Percentiles rank a stretch among this genome's conserved stretches.
Evolutionary conservation across 2,113 vertebrate genomes (phyloP).

Genomic region (Paracanthobrama guichenoti): DNA sequence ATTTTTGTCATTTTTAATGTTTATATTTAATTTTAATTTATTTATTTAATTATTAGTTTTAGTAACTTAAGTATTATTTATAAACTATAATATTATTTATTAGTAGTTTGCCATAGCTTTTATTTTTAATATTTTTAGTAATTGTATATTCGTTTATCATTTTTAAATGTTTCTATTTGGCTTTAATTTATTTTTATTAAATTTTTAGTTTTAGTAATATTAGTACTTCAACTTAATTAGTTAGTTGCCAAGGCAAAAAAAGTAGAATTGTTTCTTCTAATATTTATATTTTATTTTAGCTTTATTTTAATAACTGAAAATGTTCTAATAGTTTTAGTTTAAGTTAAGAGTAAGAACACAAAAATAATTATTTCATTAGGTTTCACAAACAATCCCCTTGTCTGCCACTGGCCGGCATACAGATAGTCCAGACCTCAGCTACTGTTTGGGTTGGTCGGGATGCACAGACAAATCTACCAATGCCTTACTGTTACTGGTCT

Average conservation of each 20-base stretch:
- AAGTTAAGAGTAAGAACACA: not conserved
- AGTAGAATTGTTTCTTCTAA: not conserved
- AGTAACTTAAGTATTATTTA: not conserved
- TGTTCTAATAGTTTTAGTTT: not conserved
- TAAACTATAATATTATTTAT: not conserved
- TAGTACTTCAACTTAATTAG: not conserved
- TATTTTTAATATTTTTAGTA: not conserved
- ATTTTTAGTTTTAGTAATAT: not conserved
- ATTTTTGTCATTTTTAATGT: too few species aligned
- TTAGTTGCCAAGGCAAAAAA: too few species aligned
- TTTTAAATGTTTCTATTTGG: too few species aligned
- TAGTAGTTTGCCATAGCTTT: not conserved
- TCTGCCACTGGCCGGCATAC: not conserved
- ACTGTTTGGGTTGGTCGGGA: not conserved
- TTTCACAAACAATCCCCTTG: slow-evolving; percentile 2
- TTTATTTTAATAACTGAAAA: not conserved
- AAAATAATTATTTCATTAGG: not conserved
- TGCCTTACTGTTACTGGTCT: not conserved
- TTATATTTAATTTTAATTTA: too few species aligned
- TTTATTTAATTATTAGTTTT: not conserved
- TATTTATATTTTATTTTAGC: not conserved
- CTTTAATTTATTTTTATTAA: not conserved
- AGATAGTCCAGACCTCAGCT: not conserved
- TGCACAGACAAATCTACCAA: not conserved
- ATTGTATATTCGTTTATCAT: too few species aligned